Evolutionary conservation across 2,888 invertebrate species (phyloP).

Genomic region (Apamea sordens): DNA sequence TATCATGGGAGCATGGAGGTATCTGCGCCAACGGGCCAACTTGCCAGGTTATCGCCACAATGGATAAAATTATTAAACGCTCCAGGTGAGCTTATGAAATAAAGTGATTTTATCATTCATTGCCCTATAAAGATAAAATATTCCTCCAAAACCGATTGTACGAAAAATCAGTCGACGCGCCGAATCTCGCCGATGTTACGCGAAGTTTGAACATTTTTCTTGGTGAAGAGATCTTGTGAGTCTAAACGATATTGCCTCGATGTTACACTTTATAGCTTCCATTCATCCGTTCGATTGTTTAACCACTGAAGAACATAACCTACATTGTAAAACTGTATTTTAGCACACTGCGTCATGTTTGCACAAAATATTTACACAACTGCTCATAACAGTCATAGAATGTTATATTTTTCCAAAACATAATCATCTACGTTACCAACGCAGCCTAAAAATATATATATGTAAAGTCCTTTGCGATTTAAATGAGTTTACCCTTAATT

Average conservation of each 20-base stretch:
- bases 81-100: constrained; percentile 54
- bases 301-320: background rate
- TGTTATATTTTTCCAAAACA: constrained; percentile 12
- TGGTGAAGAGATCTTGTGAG: constrained; percentile 40
- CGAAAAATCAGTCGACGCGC: constrained; percentile 39
- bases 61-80: constrained; percentile 70
- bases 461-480: constrained; percentile 34
- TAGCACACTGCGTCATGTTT: background rate
- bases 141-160: constrained; percentile 38
- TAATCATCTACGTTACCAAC: background rate
- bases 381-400: background rate
- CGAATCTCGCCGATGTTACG: constrained; percentile 23
- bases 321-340: background rate
- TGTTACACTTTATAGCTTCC: constrained; percentile 41
- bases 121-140: constrained; percentile 56
- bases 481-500: constrained; percentile 47
- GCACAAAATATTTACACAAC: too few species aligned
- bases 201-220: constrained; percentile 59
- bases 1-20: constrained; percentile 67
- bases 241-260: constrained; percentile 53
- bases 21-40: constrained; percentile 69
- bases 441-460: constrained; percentile 25
- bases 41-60: constrained; percentile 68
- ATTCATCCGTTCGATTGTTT: constrained; percentile 34
- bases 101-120: constrained; percentile 62